phyloP scores from a whole-genome alignment of 2,888 invertebrate species.

The Mythimna lalbum region DNA sequence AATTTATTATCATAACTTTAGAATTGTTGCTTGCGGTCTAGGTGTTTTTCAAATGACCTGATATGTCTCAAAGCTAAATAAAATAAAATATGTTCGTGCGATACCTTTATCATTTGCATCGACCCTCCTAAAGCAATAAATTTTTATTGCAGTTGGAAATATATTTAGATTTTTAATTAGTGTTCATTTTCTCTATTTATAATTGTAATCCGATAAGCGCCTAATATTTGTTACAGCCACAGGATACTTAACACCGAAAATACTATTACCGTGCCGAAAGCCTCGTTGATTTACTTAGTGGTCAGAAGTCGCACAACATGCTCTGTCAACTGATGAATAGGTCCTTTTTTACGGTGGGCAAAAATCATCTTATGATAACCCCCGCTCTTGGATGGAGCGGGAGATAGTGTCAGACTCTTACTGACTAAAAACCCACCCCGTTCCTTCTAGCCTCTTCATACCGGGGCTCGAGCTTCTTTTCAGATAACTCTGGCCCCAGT shows the following conservation, averaged over 20 bases:
- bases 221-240: not conserved
- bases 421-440: no score
- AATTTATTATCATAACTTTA: slow-evolving; percentile 16
- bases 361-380: no score
- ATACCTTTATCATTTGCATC: slow-evolving; percentile 1
- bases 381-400: no score
- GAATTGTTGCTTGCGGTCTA: not conserved
- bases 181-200: not conserved
- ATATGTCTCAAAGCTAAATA: slow-evolving; percentile 1
- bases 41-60: slow-evolving; percentile 36
- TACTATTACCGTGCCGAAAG: no score
- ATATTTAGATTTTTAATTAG: slow-evolving; percentile 2
- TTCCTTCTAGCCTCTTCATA: no score
- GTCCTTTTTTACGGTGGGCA: no score
- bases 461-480: no score
- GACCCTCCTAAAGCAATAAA: not conserved
- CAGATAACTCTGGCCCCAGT: no score
- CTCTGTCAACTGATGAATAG: not conserved
- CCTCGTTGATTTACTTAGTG: not conserved
- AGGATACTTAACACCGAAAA: not conserved
- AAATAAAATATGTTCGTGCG: slow-evolving; percentile 1
- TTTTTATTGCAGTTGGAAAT: not conserved
- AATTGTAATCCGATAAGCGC: not conserved
- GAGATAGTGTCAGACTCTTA: no score
- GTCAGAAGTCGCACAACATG: not conserved